Base-by-base conservation (phyloP, 2,888 invertebrate genomes). In the Drosophila emarginata region DNA sequence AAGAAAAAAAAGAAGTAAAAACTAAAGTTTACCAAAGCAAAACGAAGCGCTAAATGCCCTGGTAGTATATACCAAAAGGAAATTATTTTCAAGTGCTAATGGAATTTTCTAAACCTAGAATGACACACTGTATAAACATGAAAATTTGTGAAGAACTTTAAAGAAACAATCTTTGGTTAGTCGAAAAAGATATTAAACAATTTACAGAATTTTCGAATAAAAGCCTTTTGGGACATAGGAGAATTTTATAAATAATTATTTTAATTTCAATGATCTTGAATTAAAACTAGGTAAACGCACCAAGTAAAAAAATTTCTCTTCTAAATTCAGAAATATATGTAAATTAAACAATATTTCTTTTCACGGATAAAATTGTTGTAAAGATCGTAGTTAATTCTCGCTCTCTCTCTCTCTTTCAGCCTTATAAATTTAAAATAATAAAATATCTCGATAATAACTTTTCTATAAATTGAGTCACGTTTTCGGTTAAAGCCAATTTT, bases 1-100 rank as follows among this genome's bases (percentile, higher is more conserved):
- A 18, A 12, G 40, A 1, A 45, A 4, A 21, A 21, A 4, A 11
- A 45, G 12, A 21, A 15, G 6, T 4, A 18, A 52, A 21, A 61
- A 45, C 45, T 45, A 12, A 45, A 45, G 45, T 45, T 45, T 45
- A 21, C 45, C 45, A 45, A 45, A 45, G 45, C 39, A 39, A 37
- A 26, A 59, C 59, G 59, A 37, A 39, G 59, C 40, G 40, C 39
- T 21, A 59, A 59, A 59, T 40, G 40, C 45, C 15, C 28, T 45
- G n/a, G 59, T 14, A 14, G 23, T 32, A 61, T 14, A 39, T 7
- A 45, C 45, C 45, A 45, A 45, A 45, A 45, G 12, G 40, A 18
- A 45, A 45, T 45, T 21, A 45, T 45, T 45, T 21, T 45, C 45
- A 45, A 45, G 45, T 45, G 45, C 45, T 45, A 45, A 45, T 45